A percentile compares a stretch with the other conserved stretches of the same genome.
phyloP scores from a whole-genome alignment of 1,140 invertebrate species.

The Tachypleus tridentatus region DNA sequence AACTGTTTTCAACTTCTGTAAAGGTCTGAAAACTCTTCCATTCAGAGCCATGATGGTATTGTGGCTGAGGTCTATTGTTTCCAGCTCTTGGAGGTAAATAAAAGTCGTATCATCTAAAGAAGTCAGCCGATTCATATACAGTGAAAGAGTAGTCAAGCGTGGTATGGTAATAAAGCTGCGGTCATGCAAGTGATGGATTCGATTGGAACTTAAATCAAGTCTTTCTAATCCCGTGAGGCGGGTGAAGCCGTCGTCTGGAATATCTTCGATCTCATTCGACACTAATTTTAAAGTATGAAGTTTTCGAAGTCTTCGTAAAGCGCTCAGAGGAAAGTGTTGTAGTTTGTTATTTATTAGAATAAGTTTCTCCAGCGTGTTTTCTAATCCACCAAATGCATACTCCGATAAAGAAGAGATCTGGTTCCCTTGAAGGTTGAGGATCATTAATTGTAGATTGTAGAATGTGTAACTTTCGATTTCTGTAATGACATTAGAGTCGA shows the following conservation, averaged over 20 bases:
- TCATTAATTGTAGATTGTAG: slow-evolving; percentile 64
- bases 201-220: slow-evolving; percentile 75
- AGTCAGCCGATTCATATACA: slow-evolving; percentile 71
- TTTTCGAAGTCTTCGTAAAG: slow-evolving; percentile 58
- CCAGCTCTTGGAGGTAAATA: slow-evolving; percentile 52
- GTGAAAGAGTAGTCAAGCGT: slow-evolving; percentile 58
- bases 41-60: slow-evolving; percentile 51
- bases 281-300: slow-evolving; percentile 58
- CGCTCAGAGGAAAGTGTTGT: slow-evolving; percentile 61
- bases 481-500: slow-evolving; percentile 72
- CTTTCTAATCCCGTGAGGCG: slow-evolving; percentile 54
- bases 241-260: slow-evolving; percentile 55
- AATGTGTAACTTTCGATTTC: slow-evolving; percentile 74
- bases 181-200: slow-evolving; percentile 55
- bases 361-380: slow-evolving; percentile 62
- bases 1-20: slow-evolving; percentile 59
- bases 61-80: slow-evolving; percentile 72
- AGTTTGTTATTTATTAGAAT: slow-evolving; percentile 76
- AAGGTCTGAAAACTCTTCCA: slow-evolving; percentile 50
- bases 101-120: slow-evolving; percentile 63
- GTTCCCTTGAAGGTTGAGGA: slow-evolving; percentile 73
- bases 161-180: slow-evolving; percentile 67
- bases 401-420: slow-evolving; percentile 51
- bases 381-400: slow-evolving; percentile 70
- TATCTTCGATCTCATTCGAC: slow-evolving; percentile 64